Evolutionary conservation across 1,140 invertebrate species (phyloP), one percentile per base, ranked within the genome.

Genomic region (Drosophila baimaii): DNA sequence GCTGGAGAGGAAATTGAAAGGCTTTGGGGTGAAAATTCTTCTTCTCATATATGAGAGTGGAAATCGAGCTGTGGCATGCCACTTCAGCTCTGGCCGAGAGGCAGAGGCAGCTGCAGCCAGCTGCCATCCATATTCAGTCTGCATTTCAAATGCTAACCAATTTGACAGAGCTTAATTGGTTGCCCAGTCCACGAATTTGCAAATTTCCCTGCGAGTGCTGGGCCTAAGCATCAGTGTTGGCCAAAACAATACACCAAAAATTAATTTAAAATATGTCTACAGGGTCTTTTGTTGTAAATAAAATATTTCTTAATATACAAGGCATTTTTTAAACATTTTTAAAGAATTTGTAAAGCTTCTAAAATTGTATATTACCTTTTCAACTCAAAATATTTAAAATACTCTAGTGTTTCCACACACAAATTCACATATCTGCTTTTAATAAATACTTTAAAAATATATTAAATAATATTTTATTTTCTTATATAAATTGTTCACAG

Each of bases 81-180:
- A 23, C 21, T 15, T 13, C 43, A 23, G 7, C 33, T 35, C 33
- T 35, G 33, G 33, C 3, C 33, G 12, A 13, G 33, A 12, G n/a
- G n/a, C 25, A 39, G 17, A 9, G 12, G 31, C 23, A 19, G 31
- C 0, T n/a, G n/a, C n/a, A n/a, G n/a, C n/a, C n/a, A n/a, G n/a
- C 23, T 47, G n/a, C 12, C 27, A 31, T 29, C 49, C 49, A 47
- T 52, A 33, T 39, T 47, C 31, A 52, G 39, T 44, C 21, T 47
- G 63, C 77, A 62, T 77, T 81, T 61, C 68, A 58, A 44, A 46
- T 63, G 64, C 37, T 59, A 39, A 58, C 46, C 64, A 71, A 55
- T 79, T 76, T 84, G 65, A 79, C 81, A 64, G 43, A 43, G 47
- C 57, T 72, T 83, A 82, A 82, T 82, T 83, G 70, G 63, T 64